These are phyloP conservation scores for Lates calcarifer DNA, from an alignment of 2,113 vertebrate genomes.

Conservation along the genomic window DNA sequence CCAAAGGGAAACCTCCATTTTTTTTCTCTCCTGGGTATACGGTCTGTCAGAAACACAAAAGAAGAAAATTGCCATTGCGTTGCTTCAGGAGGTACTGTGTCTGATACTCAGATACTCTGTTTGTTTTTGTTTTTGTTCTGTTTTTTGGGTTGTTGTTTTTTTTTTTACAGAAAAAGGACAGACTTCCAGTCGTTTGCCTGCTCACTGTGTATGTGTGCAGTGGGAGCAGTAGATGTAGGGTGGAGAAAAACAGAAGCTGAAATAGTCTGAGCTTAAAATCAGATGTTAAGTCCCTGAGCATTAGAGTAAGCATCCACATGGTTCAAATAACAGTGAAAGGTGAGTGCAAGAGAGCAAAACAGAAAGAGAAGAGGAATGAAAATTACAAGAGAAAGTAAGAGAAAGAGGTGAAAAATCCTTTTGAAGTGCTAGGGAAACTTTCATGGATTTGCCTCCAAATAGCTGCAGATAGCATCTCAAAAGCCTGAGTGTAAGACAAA, in stretches of 20 bases:
- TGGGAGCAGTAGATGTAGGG: background rate
- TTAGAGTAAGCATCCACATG: slow-evolving; percentile 31
- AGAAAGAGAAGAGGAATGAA: slow-evolving; percentile 12
- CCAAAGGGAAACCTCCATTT: slow-evolving; percentile 66
- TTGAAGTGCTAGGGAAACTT: slow-evolving; percentile 25
- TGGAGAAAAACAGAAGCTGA: slow-evolving; percentile 37
- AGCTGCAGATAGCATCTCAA: slow-evolving; percentile 36
- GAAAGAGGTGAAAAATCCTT: slow-evolving; percentile 1
- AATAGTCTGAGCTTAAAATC: slow-evolving; percentile 58
- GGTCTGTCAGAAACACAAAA: slow-evolving; percentile 75
- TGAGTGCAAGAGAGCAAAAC: background rate
- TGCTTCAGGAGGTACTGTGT: slow-evolving; percentile 66
- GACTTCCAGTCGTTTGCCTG: slow-evolving; percentile 39
- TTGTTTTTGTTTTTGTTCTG: slow-evolving; percentile 41
- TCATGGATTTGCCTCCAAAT: slow-evolving; percentile 36
- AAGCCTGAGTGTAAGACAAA: slow-evolving; percentile 7
- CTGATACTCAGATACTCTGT: slow-evolving; percentile 57
- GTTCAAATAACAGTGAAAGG: slow-evolving; percentile 45
- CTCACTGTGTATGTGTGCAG: slow-evolving; percentile 29
- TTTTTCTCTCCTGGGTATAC: slow-evolving; percentile 46
- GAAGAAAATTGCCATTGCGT: slow-evolving; percentile 70
- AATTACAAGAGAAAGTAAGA: slow-evolving; percentile 25
- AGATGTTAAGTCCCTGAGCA: slow-evolving; percentile 55
- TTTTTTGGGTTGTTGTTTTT: slow-evolving; percentile 33
- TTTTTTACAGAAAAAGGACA: slow-evolving; percentile 61